Evolutionary conservation across 2,797 vertebrate genomes (phyloP).

Genomic region (Vireo griseus): DNA sequence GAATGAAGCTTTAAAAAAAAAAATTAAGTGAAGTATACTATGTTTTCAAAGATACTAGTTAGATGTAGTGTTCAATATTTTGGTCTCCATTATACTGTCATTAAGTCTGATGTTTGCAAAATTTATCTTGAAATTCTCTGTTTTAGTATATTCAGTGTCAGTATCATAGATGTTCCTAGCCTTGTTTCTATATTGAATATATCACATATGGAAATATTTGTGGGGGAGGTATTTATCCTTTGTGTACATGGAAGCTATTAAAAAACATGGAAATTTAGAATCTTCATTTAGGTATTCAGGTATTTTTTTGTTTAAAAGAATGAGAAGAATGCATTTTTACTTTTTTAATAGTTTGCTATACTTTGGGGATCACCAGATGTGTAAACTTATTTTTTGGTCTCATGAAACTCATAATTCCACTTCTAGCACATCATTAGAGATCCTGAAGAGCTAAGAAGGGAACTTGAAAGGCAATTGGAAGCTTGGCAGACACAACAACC

Average conservation of each 20-base stretch:
- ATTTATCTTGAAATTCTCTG: not conserved
- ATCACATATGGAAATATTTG: not conserved
- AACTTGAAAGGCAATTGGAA: conserved; percentile 91
- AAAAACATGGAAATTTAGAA: not conserved
- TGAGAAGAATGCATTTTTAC: not conserved
- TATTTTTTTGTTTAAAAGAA: not conserved
- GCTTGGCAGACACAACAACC: conserved; percentile 82
- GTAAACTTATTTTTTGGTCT: not conserved
- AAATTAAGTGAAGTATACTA: not conserved
- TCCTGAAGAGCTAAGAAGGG: conserved; percentile 83
- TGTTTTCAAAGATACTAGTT: not conserved
- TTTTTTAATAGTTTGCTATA: not conserved
- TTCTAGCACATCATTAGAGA: conserved; percentile 77
- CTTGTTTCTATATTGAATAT: not conserved
- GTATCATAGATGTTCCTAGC: not conserved
- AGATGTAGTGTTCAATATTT: not conserved
- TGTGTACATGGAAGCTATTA: not conserved
- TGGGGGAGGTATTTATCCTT: not conserved
- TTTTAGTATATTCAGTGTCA: not conserved
- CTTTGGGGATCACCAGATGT: not conserved
- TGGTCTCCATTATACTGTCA: not conserved
- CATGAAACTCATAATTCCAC: not conserved
- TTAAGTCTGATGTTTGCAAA: not conserved
- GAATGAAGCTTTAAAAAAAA: not conserved
- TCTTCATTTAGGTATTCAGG: not conserved